These are phyloP conservation scores for Agriotes lineatus DNA, from an alignment of 2,888 invertebrate species.

Conservation along the genomic window DNA sequence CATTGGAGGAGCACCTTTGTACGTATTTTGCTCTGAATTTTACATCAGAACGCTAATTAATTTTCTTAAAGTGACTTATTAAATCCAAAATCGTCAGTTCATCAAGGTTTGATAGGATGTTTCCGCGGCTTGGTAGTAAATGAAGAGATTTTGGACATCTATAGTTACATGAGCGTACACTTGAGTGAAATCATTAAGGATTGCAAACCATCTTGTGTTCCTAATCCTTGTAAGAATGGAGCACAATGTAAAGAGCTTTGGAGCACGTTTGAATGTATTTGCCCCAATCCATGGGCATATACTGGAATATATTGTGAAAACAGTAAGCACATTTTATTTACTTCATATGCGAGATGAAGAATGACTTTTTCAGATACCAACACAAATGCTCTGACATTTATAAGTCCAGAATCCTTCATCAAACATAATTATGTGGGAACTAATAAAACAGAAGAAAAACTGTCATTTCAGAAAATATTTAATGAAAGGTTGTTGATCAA, in stretches of 20 bases:
- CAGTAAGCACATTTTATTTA: conserved; percentile 75
- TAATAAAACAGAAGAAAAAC: conserved; percentile 69
- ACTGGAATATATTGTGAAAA: conserved; percentile 90
- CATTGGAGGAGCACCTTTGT: conserved; percentile 93
- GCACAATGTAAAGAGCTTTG: conserved; percentile 92
- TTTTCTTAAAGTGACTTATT: conserved; percentile 77
- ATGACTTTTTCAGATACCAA: conserved; percentile 81
- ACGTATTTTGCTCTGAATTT: conserved; percentile 55
- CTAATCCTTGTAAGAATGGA: conserved; percentile 93
- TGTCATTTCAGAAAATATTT: conserved; percentile 79
- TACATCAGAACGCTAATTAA: neutral
- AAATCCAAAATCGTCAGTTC: conserved; percentile 82
- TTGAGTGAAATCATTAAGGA: conserved; percentile 92
- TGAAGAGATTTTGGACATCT: conserved; percentile 90
- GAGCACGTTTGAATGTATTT: conserved; percentile 93
- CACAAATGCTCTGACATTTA: conserved; percentile 88
- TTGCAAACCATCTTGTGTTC: conserved; percentile 94
- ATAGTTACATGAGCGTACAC: conserved; percentile 93
- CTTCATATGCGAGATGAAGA: neutral
- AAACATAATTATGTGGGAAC: conserved; percentile 80
- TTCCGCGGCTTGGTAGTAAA: conserved; percentile 93
- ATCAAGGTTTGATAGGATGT: conserved; percentile 93
- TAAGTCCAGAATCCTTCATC: conserved; percentile 82
- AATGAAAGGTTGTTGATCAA: conserved; percentile 88
- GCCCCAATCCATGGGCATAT: conserved; percentile 94